These are phyloP conservation scores for Dermatemys mawii DNA, from an alignment of 2,113 vertebrate species.

Conservation along the genomic window DNA sequence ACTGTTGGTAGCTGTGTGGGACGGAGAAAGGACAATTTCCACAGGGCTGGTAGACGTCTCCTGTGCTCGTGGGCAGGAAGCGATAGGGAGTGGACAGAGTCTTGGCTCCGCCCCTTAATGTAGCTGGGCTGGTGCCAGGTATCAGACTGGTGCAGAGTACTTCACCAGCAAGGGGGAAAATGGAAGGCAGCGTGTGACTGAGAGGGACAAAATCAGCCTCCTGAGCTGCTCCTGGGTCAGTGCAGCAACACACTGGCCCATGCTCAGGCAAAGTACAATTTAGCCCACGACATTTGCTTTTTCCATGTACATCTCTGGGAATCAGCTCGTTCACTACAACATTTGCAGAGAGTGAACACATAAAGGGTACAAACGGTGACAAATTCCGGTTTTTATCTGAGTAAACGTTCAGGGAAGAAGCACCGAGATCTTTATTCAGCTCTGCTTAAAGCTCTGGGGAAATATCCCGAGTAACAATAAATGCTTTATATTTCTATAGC, in stretches of 20 bases:
- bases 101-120: not conserved
- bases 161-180: not conserved
- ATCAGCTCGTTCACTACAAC: slow-evolving; percentile 46
- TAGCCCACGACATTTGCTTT: slow-evolving; percentile 6
- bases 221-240: not conserved
- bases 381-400: slow-evolving; percentile 39
- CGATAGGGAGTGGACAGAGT: not conserved
- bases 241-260: rapidly evolving
- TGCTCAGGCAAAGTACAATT: not conserved
- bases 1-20: not conserved
- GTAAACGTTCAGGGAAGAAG: not conserved
- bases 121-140: not conserved
- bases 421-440: not conserved
- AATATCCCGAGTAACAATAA: slow-evolving; percentile 52
- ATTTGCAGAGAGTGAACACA: not conserved
- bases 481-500: slow-evolving; percentile 63
- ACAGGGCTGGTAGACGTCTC: not conserved
- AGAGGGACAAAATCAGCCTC: slow-evolving; percentile 13
- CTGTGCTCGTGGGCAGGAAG: not conserved
- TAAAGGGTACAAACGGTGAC: not conserved
- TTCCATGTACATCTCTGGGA: not conserved
- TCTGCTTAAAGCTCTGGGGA: slow-evolving; percentile 53
- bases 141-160: not conserved
- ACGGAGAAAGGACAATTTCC: not conserved
- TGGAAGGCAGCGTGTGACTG: rapidly evolving